Percentiles rank a stretch among this genome's conserved stretches.
Conservation (phyloP, 2,797 vertebrate species). For the Cynopterus sphinx region DNA sequence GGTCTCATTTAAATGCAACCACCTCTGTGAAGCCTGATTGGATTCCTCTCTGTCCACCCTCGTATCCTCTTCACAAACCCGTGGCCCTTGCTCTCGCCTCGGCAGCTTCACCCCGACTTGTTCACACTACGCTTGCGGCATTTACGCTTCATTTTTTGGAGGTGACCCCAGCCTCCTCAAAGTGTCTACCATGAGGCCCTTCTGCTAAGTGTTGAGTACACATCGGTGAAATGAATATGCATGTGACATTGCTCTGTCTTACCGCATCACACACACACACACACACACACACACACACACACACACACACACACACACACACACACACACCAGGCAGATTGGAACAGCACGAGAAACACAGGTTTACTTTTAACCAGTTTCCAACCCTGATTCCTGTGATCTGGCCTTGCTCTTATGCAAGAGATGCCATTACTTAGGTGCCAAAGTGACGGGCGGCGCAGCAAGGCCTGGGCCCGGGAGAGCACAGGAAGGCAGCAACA, state of each 20-base stretch:
- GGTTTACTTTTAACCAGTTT: slow-evolving; percentile 16
- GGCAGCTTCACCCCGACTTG: neutral
- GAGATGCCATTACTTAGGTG: neutral
- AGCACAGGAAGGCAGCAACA: neutral
- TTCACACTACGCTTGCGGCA: neutral
- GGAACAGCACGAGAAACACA: neutral
- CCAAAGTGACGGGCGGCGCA: neutral
- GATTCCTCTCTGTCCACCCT: too few species aligned
- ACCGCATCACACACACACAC: too few species aligned
- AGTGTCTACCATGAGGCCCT: neutral
- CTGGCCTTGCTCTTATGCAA: neutral
- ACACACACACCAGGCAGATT: neutral
- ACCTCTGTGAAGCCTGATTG: neutral
- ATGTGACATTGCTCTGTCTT: neutral
- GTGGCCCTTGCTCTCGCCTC: accelerated
- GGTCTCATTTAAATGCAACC: neutral
- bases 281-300: neutral
- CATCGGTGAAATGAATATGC: neutral
- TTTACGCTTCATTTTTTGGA: neutral
- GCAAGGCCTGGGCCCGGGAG: neutral
- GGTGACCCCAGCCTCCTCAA: neutral
- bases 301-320: too few species aligned
- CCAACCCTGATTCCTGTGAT: neutral
- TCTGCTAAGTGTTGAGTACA: neutral
- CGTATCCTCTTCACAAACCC: neutral